phyloP scores from a whole-genome alignment of 1,140 invertebrate species.

The Caenorhabditis remanei region DNA sequence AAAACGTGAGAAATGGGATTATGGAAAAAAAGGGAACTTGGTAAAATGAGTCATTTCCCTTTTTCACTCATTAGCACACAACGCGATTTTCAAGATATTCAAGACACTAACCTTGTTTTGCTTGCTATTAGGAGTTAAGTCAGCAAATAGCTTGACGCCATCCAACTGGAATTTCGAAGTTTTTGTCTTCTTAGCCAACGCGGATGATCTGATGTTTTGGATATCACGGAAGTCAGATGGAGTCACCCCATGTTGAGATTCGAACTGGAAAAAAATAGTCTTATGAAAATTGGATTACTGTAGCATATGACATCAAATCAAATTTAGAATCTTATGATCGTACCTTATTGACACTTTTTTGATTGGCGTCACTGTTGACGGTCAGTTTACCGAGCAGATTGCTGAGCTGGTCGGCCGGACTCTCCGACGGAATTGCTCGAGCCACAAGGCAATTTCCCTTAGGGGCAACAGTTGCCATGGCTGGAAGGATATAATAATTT shows the following conservation, averaged over 20 bases:
- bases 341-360: constrained; percentile 20
- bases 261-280: constrained; percentile 43
- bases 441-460: constrained; percentile 41
- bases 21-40: neutral
- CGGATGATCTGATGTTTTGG: constrained; percentile 75
- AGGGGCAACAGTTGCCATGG: constrained; percentile 38
- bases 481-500: neutral
- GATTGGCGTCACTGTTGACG: constrained; percentile 29
- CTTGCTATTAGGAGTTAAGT: constrained; percentile 62
- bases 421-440: constrained; percentile 10
- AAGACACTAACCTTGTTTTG: neutral
- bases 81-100: neutral
- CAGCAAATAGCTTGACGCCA: constrained; percentile 70
- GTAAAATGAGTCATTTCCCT: constrained; percentile 4
- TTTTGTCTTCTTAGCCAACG: constrained; percentile 77
- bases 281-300: neutral
- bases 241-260: constrained; percentile 37
- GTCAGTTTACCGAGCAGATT: constrained; percentile 30
- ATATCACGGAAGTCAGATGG: constrained; percentile 76
- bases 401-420: constrained; percentile 11
- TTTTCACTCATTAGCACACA: neutral
- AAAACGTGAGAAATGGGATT: no score
- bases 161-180: constrained; percentile 74
- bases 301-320: neutral
- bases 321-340: neutral